A percentile compares a stretch with the other conserved stretches of the same genome.
Conservation (phyloP, 2,113 vertebrate genomes). For the Cinclus cinclus region DNA sequence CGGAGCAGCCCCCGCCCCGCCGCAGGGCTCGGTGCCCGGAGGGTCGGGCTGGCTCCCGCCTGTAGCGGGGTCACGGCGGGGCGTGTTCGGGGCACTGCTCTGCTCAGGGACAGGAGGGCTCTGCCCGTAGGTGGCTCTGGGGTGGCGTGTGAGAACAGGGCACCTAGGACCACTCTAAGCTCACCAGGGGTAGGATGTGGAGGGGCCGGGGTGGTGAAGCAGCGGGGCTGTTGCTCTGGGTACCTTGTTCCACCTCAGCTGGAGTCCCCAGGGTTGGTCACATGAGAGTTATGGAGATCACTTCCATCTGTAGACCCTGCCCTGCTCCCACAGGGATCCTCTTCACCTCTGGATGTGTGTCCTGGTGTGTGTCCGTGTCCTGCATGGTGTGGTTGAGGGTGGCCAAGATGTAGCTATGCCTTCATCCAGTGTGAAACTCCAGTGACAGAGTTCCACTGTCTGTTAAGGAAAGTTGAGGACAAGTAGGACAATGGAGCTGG, state of each 20-base stretch:
- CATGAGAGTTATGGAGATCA: background rate
- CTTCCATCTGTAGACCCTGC: background rate
- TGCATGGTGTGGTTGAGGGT: fast-evolving
- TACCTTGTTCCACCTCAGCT: background rate
- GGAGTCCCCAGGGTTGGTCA: background rate
- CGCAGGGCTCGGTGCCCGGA: background rate
- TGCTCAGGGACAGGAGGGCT: background rate
- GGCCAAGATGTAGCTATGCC: background rate
- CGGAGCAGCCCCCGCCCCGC: background rate
- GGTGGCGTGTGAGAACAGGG: background rate
- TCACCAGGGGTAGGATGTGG: background rate
- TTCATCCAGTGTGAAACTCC: background rate
- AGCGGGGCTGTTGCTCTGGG: background rate
- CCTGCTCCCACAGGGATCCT: background rate
- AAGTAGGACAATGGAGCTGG: background rate
- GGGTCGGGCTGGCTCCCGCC: background rate
- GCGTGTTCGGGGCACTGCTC: background rate
- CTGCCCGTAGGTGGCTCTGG: background rate
- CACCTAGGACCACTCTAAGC: background rate
- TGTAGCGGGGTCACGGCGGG: background rate
- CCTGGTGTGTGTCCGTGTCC: fast-evolving
- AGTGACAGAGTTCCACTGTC: fast-evolving
- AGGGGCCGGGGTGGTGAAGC: background rate
- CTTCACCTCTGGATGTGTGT: background rate
- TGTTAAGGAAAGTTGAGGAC: background rate